Evolutionary conservation across 2,888 invertebrate species (phyloP), one percentile per base, ranked within the genome.

Genomic region (Antheraea assamensis): DNA sequence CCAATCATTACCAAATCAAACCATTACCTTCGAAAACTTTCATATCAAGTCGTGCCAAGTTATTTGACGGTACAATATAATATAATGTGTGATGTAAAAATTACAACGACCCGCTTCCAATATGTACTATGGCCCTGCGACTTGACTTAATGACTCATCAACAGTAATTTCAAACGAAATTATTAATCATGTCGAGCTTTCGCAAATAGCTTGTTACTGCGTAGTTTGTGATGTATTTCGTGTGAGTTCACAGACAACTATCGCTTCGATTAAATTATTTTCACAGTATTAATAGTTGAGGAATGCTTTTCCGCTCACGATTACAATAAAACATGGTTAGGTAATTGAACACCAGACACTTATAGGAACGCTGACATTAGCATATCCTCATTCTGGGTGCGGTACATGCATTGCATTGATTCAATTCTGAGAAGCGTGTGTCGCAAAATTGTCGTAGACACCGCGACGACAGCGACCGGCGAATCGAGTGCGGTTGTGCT

Each of bases 311-410:
- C 74, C 72, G 72, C 58, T 72, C 74, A 72, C 75, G 71, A 74
- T 73, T 73, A 77, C 77, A 79, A 78, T 79, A 77, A 77, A 77
- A 79, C 72, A 73, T 75, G 74, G 74, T 72, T 78, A 75, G 72
- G 88, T 90, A 90, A 91, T 88, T 81, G 80, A 85, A 91, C 83
- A 88, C 87, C 83, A 80, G 84, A 81, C 84, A 84, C 86, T 88
- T 85, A 87, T 86, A 84, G 86, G 88, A 89, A 90, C 85, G 84
- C 86, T 90, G 86, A 83, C 85, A 87, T 88, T 91, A 84, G 83
- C 88, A 89, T 90, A 87, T 84, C 87, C 87, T 87, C 88, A 90
- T 90, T 89, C 82, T 80, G 81, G 83, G 84, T 84, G 84, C 85
- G 85, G 81, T 82, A 82, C 86, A 83, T 84, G 83, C 80, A 80